These are phyloP conservation scores for Atrina japonica DNA, from an alignment of 2,888 invertebrate genomes.

Conservation along the genomic window DNA sequence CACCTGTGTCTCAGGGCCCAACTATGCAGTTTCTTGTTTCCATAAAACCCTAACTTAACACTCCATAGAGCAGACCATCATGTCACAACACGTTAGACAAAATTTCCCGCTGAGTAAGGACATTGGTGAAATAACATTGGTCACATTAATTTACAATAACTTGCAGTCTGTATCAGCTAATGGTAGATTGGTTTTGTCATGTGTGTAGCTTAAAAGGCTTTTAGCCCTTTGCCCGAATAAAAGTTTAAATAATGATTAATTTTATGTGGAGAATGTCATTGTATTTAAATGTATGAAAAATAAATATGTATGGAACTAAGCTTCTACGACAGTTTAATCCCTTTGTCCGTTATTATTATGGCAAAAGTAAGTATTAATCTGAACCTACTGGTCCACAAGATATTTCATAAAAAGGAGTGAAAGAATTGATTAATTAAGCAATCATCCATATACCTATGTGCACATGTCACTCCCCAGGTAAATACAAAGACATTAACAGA, in stretches of 20 bases:
- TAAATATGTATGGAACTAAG: conserved; percentile 16
- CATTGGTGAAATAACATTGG: conserved; percentile 13
- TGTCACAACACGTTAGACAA: conserved; percentile 9
- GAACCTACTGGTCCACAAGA: too few species aligned
- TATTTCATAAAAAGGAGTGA: too few species aligned
- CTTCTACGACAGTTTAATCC: conserved; percentile 14
- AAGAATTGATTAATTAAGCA: too few species aligned
- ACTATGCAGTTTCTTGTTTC: too few species aligned
- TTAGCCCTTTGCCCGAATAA: conserved; percentile 16
- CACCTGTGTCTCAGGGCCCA: too few species aligned
- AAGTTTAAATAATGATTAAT: conserved; percentile 32
- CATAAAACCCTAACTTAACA: not conserved
- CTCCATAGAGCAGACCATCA: not conserved
- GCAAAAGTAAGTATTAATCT: conserved; percentile 4
- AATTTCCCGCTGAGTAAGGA: conserved; percentile 15
- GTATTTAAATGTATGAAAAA: conserved; percentile 3
- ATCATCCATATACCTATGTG: too few species aligned
- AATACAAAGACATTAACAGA: too few species aligned
- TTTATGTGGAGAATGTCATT: not conserved
- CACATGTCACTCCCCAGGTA: too few species aligned
- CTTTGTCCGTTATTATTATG: conserved; percentile 18
- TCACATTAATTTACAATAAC: conserved; percentile 13
- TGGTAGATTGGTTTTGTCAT: conserved; percentile 12
- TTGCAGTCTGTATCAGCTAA: not conserved
- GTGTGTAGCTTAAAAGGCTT: conserved; percentile 21